Conservation (phyloP, 2,113 vertebrate species). For the Etheostoma spectabile region DNA sequence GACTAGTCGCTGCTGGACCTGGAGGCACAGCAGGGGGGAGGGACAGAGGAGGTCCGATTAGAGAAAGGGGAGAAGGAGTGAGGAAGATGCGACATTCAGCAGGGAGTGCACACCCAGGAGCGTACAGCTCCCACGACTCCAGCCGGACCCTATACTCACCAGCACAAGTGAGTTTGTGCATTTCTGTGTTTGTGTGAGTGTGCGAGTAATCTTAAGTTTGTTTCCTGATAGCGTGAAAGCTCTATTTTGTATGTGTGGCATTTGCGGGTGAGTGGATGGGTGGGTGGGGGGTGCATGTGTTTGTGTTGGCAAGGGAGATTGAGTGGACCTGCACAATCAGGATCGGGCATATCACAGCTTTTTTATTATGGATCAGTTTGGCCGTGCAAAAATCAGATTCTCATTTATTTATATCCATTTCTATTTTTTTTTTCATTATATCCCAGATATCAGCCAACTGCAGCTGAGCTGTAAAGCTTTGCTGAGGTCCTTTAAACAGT, state of each 20-base stretch:
- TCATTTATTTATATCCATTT: neutral
- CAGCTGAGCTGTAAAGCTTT: neutral
- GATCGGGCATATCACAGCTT: neutral
- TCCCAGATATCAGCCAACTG: neutral
- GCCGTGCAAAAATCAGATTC: neutral
- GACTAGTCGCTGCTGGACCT: conserved; percentile 29
- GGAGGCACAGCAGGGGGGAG: conserved; percentile 29
- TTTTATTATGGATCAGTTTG: neutral
- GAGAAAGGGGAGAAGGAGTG: conserved; percentile 64
- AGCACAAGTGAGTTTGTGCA: conserved; percentile 88
- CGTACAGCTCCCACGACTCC: conserved; percentile 69
- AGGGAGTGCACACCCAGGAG: conserved; percentile 51
- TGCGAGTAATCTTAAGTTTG: neutral
- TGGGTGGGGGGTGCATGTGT: neutral
- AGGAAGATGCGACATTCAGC: conserved; percentile 61
- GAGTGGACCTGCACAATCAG: neutral
- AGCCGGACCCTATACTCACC: conserved; percentile 88
- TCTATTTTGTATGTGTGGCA: conserved; percentile 11
- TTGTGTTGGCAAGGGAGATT: conserved; percentile 13
- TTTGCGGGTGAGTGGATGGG: conserved; percentile 3
- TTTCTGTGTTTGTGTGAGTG: neutral
- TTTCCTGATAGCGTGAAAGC: conserved; percentile 26
- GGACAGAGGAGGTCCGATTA: conserved; percentile 54
- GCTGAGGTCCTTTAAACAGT: neutral
- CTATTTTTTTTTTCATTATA: neutral